Conservation (phyloP, 2,888 invertebrate species). For the Chrysina gloriosa region DNA sequence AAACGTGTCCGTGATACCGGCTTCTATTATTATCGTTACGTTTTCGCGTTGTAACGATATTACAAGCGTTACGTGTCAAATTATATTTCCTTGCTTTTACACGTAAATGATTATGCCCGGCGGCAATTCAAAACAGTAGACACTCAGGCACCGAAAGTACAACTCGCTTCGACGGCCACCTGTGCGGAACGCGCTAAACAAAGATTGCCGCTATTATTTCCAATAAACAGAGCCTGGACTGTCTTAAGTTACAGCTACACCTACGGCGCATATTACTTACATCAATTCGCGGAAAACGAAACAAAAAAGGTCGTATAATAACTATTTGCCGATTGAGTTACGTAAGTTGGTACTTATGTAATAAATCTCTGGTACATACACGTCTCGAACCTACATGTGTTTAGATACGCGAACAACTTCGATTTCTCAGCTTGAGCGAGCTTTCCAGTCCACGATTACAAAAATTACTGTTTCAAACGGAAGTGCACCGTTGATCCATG, state of each 20-base stretch:
- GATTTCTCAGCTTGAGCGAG: too few species aligned
- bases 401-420: too few species aligned
- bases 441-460: too few species aligned
- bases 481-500: background rate
- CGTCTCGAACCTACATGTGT: too few species aligned
- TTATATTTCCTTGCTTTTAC: constrained; percentile 31
- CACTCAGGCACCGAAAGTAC: constrained; percentile 34
- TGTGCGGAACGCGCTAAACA: constrained; percentile 35
- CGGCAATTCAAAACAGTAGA: constrained; percentile 34
- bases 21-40: constrained; percentile 18
- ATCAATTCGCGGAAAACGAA: constrained; percentile 34
- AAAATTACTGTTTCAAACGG: background rate
- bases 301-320: constrained; percentile 24
- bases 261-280: constrained; percentile 28
- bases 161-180: constrained; percentile 23
- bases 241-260: constrained; percentile 26
- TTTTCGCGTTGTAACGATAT: constrained; percentile 24
- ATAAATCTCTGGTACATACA: too few species aligned
- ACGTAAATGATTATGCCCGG: constrained; percentile 24
- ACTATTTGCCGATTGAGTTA: constrained; percentile 22
- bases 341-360: constrained; percentile 30
- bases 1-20: constrained; percentile 1
- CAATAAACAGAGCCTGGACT: constrained; percentile 21
- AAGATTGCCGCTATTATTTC: constrained; percentile 35
- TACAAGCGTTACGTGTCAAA: constrained; percentile 33